phyloP scores from a whole-genome alignment of 2,888 invertebrate species.

The Lepidocyrtinus sp. region DNA sequence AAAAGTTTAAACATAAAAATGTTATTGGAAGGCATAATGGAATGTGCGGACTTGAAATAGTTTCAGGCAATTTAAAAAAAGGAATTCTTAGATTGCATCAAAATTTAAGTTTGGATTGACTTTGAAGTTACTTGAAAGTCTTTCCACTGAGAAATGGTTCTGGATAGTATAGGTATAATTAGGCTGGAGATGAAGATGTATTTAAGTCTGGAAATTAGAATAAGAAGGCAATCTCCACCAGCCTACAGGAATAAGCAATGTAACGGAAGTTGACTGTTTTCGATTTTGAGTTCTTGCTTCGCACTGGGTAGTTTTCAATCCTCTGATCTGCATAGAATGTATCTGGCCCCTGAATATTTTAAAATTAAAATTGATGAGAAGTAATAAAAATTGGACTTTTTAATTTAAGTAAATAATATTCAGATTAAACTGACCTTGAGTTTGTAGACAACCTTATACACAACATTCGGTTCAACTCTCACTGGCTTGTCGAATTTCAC shows the following conservation, averaged over 20 bases:
- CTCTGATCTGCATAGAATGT: constrained; percentile 59
- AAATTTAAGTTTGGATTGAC: no score
- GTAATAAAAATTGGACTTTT: not conserved
- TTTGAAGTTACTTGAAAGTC: no score
- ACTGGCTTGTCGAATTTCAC: constrained; percentile 51
- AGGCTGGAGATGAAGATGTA: no score
- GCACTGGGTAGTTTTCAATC: constrained; percentile 51
- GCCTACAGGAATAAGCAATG: constrained; percentile 53
- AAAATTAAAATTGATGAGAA: constrained; percentile 13
- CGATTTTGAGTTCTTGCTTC: constrained; percentile 40
- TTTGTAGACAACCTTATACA: constrained; percentile 59
- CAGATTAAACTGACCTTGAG: constrained; percentile 35
- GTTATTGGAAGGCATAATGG: no score
- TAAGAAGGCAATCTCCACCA: constrained; percentile 50
- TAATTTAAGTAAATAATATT: not conserved
- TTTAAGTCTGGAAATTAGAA: no score
- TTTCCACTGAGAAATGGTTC: no score
- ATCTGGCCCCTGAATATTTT: constrained; percentile 46
- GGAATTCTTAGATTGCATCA: constrained; percentile 14
- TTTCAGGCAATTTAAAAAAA: no score
- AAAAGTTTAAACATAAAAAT: no score
- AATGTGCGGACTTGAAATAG: no score
- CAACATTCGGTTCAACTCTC: constrained; percentile 42
- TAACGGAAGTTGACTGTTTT: constrained; percentile 57
- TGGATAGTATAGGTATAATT: no score